phyloP scores from a whole-genome alignment of 2,113 vertebrate genomes.

The Cromileptes altivelis region DNA sequence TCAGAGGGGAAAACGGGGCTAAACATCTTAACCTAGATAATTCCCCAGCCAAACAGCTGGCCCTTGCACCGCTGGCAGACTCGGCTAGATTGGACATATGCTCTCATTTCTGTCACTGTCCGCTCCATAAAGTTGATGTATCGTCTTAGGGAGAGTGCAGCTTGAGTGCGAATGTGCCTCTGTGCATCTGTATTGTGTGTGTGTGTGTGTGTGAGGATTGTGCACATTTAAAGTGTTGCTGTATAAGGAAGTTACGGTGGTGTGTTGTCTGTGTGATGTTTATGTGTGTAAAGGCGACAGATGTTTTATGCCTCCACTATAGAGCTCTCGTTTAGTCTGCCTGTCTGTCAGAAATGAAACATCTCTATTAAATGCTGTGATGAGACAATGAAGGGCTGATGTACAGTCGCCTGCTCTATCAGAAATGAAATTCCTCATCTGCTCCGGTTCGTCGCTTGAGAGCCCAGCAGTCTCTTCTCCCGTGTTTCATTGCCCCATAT shows the following conservation, averaged over 20 bases:
- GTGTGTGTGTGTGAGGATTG: background rate
- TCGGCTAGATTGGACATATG: constrained; percentile 51
- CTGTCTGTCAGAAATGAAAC: constrained; percentile 53
- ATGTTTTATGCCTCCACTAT: constrained; percentile 20
- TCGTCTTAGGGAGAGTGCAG: constrained; percentile 17
- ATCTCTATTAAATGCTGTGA: constrained; percentile 58
- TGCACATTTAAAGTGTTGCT: background rate
- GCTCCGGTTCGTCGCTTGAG: constrained; percentile 42
- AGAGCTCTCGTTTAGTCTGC: constrained; percentile 36
- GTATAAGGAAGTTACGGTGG: background rate
- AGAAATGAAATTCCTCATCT: constrained; percentile 65
- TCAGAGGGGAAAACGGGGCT: constrained; percentile 58
- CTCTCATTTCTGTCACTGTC: constrained; percentile 54
- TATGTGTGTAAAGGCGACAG: constrained; percentile 7
- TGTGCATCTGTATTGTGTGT: background rate
- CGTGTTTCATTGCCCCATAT: constrained; percentile 29
- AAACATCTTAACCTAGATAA: constrained; percentile 72
- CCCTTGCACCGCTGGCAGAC: constrained; percentile 54
- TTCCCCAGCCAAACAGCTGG: constrained; percentile 69
- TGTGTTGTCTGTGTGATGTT: background rate
- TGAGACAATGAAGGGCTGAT: constrained; percentile 41
- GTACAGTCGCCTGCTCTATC: constrained; percentile 20
- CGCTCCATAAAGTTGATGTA: constrained; percentile 38
- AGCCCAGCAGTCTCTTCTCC: constrained; percentile 24
- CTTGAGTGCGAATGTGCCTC: background rate